phyloP scores from a whole-genome alignment of 2,113 vertebrate genomes.

The Otus sunia region DNA sequence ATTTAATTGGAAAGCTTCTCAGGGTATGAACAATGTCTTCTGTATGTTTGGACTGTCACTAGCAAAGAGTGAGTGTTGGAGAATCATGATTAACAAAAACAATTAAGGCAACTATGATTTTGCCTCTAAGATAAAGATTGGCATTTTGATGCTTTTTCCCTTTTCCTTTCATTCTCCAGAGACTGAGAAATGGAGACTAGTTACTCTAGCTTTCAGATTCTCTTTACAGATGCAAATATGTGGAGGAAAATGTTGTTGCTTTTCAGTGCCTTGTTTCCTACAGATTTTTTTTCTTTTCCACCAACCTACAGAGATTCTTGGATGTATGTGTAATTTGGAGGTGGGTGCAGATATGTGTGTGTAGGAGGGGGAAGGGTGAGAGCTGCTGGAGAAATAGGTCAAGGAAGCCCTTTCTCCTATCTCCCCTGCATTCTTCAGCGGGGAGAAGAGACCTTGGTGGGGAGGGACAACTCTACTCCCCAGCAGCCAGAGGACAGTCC shows the following conservation, averaged over 20 bases:
- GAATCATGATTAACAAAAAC: not conserved
- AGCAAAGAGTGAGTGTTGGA: not conserved
- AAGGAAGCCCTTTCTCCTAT: not conserved
- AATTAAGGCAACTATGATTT: not conserved
- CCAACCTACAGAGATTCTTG: slow-evolving; percentile 41
- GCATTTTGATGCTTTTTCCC: not conserved
- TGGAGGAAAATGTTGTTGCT: not conserved
- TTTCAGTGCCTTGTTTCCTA: not conserved
- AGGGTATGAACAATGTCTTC: not conserved
- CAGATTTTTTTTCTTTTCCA: not conserved
- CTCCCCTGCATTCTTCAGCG: not conserved
- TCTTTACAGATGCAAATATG: not conserved
- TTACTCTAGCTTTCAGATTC: not conserved
- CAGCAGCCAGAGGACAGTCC: not conserved
- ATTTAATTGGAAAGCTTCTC: not conserved
- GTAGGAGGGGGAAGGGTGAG: slow-evolving; percentile 13
- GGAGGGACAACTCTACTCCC: not conserved
- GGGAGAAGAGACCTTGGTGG: not conserved
- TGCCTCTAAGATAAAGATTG: not conserved
- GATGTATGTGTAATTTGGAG: slow-evolving; percentile 26
- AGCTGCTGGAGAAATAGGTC: slow-evolving; percentile 7
- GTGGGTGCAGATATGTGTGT: slow-evolving; percentile 29
- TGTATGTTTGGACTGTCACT: not conserved
- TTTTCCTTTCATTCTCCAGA: not conserved
- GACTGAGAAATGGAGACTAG: not conserved